A percentile compares a stretch with the other conserved stretches of the same genome.
phyloP scores from a whole-genome alignment of 2,888 invertebrate genomes.

The Cosmopolites sordidus region DNA sequence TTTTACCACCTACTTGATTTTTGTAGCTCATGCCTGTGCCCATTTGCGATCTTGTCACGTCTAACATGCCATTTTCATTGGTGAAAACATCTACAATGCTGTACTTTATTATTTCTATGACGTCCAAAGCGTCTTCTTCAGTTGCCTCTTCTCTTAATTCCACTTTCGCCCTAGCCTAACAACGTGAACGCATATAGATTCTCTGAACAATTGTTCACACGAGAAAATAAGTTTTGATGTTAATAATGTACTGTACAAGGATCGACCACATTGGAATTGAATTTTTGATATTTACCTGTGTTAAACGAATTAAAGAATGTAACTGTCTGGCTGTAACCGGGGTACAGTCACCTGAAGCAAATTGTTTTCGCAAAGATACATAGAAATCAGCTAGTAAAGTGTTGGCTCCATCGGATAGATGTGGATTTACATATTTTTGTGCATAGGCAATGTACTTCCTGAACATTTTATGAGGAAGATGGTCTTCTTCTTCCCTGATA shows the following conservation, averaged over 20 bases:
- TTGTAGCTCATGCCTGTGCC: conserved; percentile 70
- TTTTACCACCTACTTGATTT: conserved; percentile 61
- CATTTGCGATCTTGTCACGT: conserved; percentile 63
- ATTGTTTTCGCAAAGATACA: conserved; percentile 66
- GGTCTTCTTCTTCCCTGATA: conserved; percentile 62
- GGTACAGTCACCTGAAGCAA: conserved; percentile 63
- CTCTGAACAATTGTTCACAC: too few relatives aligned
- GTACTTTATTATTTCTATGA: conserved; percentile 78
- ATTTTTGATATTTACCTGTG: conserved; percentile 57
- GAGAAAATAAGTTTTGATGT: too few relatives aligned
- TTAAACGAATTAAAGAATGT: conserved; percentile 81
- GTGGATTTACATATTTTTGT: conserved; percentile 79
- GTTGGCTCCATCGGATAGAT: conserved; percentile 68
- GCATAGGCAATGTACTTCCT: conserved; percentile 92
- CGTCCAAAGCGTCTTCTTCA: conserved; percentile 75
- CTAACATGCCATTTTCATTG: conserved; percentile 64
- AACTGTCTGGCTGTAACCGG: conserved; percentile 85
- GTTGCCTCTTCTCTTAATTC: conserved; percentile 81
- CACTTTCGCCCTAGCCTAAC: conserved; percentile 80
- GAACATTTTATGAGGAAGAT: conserved; percentile 70
- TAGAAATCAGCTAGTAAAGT: conserved; percentile 73
- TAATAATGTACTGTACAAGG: neutral
- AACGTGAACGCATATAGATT: too few relatives aligned
- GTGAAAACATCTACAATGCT: conserved; percentile 74
- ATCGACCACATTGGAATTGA: too few relatives aligned